Base-by-base conservation (phyloP, 1,140 invertebrate species). In the Apis dorsata region DNA sequence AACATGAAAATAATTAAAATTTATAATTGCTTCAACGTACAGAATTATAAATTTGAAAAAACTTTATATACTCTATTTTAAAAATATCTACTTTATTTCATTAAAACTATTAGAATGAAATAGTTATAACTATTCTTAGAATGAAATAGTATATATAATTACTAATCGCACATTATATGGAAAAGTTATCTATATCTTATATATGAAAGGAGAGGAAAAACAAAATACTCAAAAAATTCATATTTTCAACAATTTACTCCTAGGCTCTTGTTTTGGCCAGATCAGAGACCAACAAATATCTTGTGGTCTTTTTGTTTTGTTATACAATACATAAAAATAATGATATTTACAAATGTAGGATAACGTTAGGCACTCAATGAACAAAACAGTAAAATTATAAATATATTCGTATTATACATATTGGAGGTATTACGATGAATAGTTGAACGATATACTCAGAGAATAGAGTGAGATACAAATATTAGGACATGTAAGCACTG, bases 361-460 rank as follows among this genome's bases (percentile, higher is more conserved):
- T 88, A 90, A 90, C 88, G 88, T 90, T 90, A 90, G 89, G 89
- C 89, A 90, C 89, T 90, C 89, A 90, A 90, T 90, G 85, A 90
- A 90, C 82, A 87, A 89, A 90, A 90, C 76, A 74, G 74, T 85
- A 82, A 89, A 90, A 85, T 85, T 80, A 86, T 90, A 88, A 90
- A 84, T 85, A 72, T 70, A 81, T 80, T 81, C 72, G 83, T 84
- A 84, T 81, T 79, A 79, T 76, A 76, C 84, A 79, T 75, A 83
- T 44, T 77, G 75, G 70, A 81, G 85, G 28, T 86, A 78, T 80
- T 88, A 73, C 79, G 71, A 81, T 79, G 70, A 68, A 86, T 86
- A 79, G 59, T 75, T 66, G 79, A 86, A 85, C 74, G 57, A 83
- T 86, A 73, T 79, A 83, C 79, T 90, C 82, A 68, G 73, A 88